phyloP scores from a whole-genome alignment of 2,888 invertebrate genomes.

The Caenorhabditis virilis region DNA sequence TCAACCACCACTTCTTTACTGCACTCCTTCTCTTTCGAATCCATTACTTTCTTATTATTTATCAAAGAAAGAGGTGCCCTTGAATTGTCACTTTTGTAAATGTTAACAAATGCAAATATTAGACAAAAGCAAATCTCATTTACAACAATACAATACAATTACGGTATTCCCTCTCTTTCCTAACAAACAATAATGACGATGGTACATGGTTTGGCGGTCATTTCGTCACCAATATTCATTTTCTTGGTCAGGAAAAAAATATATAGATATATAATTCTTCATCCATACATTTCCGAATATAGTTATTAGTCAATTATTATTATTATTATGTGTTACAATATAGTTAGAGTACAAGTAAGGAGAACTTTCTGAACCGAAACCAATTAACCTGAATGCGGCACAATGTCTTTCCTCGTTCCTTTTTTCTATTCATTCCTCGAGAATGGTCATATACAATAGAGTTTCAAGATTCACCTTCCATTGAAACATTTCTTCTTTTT shows the following conservation, averaged over 20 bases:
- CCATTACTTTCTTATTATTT: too few species aligned
- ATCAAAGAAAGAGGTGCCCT: background rate
- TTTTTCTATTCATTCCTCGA: too few species aligned
- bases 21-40: too few species aligned
- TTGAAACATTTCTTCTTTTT: background rate
- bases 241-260: background rate
- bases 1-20: too few species aligned
- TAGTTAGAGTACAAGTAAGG: background rate
- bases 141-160: background rate
- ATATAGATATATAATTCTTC: background rate
- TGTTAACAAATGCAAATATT: background rate
- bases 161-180: background rate
- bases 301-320: background rate
- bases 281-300: background rate
- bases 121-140: background rate
- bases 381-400: conserved; percentile 1
- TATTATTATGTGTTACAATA: background rate
- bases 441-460: too few species aligned
- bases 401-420: background rate
- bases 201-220: background rate
- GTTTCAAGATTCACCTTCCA: background rate
- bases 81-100: background rate
- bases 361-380: background rate
- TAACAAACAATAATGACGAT: background rate
- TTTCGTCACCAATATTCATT: background rate